Evolutionary conservation across 2,797 vertebrate species (phyloP), one percentile per base, ranked within the genome.

Genomic region (Schizothorax lantsangensis): DNA sequence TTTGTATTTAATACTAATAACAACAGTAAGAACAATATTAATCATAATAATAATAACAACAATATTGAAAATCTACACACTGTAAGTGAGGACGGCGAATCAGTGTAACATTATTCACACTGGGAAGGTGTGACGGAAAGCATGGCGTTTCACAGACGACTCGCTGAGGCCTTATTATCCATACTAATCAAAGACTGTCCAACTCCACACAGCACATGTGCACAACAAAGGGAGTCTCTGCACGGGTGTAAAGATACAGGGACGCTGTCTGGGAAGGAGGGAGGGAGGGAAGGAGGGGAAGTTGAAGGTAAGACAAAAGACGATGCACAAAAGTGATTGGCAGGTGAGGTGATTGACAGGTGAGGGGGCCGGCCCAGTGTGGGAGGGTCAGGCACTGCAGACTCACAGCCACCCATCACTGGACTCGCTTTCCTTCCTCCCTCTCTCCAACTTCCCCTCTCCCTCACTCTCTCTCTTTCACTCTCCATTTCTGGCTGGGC

Each of bases 31-130:
- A 89, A 88, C 86, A 85, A 85, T 91, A 90, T 77, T 89, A 89
- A 92, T 92, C 47, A 69, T 68, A 54, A 54, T 75, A 80, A 62
- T 59, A 45, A 47, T 4, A 90, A 91, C 90, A 90, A 91, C 92
- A 90, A 90, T 93, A 92, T 91, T 90, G 89, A 94, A 95, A 94
- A 93, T 95, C 94, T 94, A 95, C 94, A 68, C 91, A 93, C 91
- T 93, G 92, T 94, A 93, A 92, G 92, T 93, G 91, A 80, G 80
- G 92, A 95, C 92, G 93, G 94, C 89, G 93, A 93, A 93, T 93
- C 93, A 93, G 91, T 93, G 92, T 94, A 90, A 93, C 91, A 89
- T 93, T 87, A 87, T 88, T 88, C 82, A 85, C 83, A 82, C 79
- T 23, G 78, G 79, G 64, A 88, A 38, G 64, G 84, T 86, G 77